Base-by-base conservation (phyloP, 2,888 invertebrate species). In the Hedychridium roseum region DNA sequence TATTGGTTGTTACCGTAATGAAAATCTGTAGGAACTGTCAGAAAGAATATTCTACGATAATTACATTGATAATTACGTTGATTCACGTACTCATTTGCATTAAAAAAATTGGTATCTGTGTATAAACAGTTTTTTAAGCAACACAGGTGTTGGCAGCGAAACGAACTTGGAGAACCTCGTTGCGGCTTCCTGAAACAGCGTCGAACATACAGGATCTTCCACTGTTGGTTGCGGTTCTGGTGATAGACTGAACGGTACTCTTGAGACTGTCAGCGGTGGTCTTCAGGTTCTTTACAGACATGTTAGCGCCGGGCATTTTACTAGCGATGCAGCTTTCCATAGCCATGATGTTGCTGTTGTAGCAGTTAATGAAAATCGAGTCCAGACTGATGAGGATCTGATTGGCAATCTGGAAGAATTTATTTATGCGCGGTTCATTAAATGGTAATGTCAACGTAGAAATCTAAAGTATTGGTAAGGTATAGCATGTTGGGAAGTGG, bases 351-450 rank as follows among this genome's bases (percentile, higher is more conserved):
- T 35, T 43, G 6, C 28, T 28, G 1, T 23, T 26, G 9, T 48
- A 45, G 16, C 65, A 64, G 0, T 18, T 27, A 0, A 43, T 14
- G 12, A 43, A 26, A 21, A 57, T 30, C 1, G 15, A 11, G 35
- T 62, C 34, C 18, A 65, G 20, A 5, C 46, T 27, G 7, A 1
- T 20, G 6, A 31, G 2, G 0, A 71, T 61, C 15, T 65, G 43
- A 12, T 68, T 60, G n/a, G 67, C 71, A 14, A 54, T 52, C 72
- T 74, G 32, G 11, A 58, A 62, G 30, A 21, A 11, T 21, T n/a
- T 27, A 14, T 43, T 15, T n/a, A 30, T 21, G 11, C 7, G 26
- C 17, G 32, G 12, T 40, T 44, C 2, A 27, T 16, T 14, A 1
- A 12, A 16, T 20, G 4, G 11, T 30, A n/a, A n/a, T n/a, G n/a